Percentiles rank a stretch among this genome's conserved stretches.
Evolutionary conservation across 2,113 vertebrate genomes (phyloP).

Genomic region (Pseudois nayaur): DNA sequence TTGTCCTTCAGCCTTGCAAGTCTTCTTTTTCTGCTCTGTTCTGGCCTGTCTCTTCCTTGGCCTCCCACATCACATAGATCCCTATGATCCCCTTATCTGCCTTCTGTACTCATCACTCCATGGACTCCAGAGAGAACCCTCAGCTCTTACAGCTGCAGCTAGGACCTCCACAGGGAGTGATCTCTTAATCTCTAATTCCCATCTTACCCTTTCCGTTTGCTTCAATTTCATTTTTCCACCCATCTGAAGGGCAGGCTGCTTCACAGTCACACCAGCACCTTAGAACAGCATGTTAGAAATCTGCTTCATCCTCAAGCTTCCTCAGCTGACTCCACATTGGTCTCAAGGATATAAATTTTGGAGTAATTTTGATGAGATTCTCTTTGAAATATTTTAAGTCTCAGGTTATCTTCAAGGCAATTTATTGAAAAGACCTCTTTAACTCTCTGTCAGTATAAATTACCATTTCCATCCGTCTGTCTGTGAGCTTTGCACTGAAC

Average conservation of each 20-base stretch:
- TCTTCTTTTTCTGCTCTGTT: neutral
- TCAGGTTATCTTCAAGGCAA: neutral
- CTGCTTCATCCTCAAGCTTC: neutral
- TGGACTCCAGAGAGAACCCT: neutral
- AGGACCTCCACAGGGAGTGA: neutral
- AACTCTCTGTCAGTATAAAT: neutral
- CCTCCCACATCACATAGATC: neutral
- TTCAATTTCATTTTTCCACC: neutral
- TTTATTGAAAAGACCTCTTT: neutral
- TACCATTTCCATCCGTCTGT: neutral
- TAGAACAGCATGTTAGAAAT: neutral
- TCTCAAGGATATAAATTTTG: neutral
- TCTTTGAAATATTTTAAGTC: neutral
- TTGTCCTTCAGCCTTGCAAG: neutral
- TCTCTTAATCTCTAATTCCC: neutral
- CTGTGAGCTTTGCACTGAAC: neutral
- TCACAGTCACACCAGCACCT: neutral
- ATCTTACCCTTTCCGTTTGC: neutral
- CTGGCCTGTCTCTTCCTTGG: neutral
- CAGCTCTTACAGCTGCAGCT: neutral
- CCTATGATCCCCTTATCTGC: neutral
- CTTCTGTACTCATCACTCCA: neutral
- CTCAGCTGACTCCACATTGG: neutral
- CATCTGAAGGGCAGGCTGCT: neutral
- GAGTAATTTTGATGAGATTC: neutral